Conservation (phyloP, 2,888 invertebrate species). For the Cephonodes hylas region DNA sequence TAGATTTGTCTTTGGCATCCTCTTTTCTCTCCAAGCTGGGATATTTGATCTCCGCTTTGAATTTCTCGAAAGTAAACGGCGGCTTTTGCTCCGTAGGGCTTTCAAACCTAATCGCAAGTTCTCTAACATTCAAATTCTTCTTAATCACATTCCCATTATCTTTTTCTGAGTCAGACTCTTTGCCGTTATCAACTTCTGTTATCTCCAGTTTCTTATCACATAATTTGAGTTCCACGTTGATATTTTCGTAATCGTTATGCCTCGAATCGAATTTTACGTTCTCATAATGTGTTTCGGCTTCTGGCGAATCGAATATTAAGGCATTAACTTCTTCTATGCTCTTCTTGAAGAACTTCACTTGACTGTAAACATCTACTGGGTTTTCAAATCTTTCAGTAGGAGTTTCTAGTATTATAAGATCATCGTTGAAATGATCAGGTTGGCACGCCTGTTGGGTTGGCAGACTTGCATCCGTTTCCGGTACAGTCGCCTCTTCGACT, state of each 20-base stretch:
- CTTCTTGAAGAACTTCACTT: slow-evolving; percentile 87
- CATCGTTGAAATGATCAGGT: slow-evolving; percentile 60
- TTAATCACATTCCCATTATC: slow-evolving; percentile 66
- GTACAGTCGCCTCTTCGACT: slow-evolving; percentile 79
- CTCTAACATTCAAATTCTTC: slow-evolving; percentile 80
- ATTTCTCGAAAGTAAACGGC: slow-evolving; percentile 80
- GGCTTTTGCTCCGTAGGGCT: slow-evolving; percentile 82
- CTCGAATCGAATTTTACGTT: slow-evolving; percentile 51
- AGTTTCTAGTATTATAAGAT: slow-evolving; percentile 79
- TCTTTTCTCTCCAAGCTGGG: slow-evolving; percentile 58
- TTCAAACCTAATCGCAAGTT: slow-evolving; percentile 84
- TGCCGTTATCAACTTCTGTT: slow-evolving; percentile 39
- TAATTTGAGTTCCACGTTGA: slow-evolving; percentile 59
- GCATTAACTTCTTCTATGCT: slow-evolving; percentile 89
- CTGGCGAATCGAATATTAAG: slow-evolving; percentile 60
- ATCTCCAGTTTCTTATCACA: slow-evolving; percentile 57
- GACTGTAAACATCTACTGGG: slow-evolving; percentile 83
- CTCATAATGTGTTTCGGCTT: slow-evolving; percentile 56
- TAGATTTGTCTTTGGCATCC: slow-evolving; percentile 76
- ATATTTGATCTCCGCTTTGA: slow-evolving; percentile 67
- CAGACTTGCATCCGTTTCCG: slow-evolving; percentile 78
- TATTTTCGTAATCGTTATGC: slow-evolving; percentile 62
- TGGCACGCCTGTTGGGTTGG: slow-evolving; percentile 82
- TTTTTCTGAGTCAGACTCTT: slow-evolving; percentile 38
- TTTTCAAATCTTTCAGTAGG: slow-evolving; percentile 73